phyloP scores from a whole-genome alignment of 2,113 vertebrate genomes.

The Promerops cafer region DNA sequence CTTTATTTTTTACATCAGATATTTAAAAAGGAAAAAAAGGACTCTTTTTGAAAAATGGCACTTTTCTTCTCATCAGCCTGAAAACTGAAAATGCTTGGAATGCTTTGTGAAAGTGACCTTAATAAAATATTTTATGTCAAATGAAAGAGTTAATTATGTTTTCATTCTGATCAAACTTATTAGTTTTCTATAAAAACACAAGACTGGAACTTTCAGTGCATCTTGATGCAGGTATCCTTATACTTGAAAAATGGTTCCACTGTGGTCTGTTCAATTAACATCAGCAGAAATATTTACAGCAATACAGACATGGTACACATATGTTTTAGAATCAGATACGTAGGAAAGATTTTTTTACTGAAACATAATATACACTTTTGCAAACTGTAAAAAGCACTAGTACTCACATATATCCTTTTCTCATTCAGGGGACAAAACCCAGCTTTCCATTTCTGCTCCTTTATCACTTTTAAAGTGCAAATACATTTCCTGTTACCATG shows the following conservation, averaged over 20 bases:
- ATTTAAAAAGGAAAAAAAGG: not conserved
- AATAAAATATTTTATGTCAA: not conserved
- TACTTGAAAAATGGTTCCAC: not conserved
- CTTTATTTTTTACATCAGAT: not conserved
- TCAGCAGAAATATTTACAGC: not conserved
- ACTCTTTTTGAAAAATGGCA: not conserved
- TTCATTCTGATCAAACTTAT: not conserved
- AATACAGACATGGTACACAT: not conserved
- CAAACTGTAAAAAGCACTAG: not conserved
- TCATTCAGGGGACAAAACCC: not conserved
- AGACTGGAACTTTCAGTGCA: not conserved
- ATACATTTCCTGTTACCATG: not conserved
- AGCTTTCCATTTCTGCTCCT: not conserved
- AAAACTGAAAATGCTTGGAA: not conserved
- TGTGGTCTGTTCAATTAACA: not conserved
- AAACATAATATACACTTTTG: not conserved
- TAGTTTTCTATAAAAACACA: not conserved
- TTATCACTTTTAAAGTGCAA: constrained; percentile 12
- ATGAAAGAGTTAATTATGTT: not conserved
- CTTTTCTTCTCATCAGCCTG: not conserved
- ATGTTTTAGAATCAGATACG: not conserved
- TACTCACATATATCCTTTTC: not conserved
- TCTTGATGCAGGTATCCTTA: not conserved
- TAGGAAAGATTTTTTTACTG: not conserved
- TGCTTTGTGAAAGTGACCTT: not conserved